phyloP scores from a whole-genome alignment of 30 jellyfish, hydroid and myxozoan species.

The Pseudorhiza aurosa region DNA sequence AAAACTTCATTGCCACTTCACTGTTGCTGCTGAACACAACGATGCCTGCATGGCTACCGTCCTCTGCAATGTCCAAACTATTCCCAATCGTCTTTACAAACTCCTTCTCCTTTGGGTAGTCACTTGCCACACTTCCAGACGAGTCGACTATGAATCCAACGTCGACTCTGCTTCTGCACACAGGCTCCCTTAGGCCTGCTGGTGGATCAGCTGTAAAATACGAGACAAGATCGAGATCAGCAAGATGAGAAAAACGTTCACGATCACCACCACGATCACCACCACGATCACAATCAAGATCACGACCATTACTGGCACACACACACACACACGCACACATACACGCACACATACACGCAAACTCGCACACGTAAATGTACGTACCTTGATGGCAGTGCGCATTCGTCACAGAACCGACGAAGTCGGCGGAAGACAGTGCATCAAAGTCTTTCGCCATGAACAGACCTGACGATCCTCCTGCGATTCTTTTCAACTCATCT shows the following conservation, averaged over 20 bases:
- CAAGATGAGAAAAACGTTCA: too few species aligned
- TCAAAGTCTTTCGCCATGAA: conserved; percentile 66
- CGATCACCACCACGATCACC: too few species aligned
- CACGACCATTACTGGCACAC: too few species aligned
- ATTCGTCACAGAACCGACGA: conserved; percentile 35
- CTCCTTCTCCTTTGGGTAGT: conserved; percentile 41
- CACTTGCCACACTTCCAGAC: conserved; percentile 47
- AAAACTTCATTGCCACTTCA: conserved; percentile 26
- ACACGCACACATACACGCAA: too few species aligned
- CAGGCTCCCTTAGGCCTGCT: background rate
- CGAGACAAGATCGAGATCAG: too few species aligned
- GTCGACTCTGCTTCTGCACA: conserved; percentile 52
- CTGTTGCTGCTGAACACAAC: conserved; percentile 49
- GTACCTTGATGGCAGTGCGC: conserved; percentile 51
- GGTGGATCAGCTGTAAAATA: conserved; percentile 27
- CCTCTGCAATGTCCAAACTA: conserved; percentile 12
- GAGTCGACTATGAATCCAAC: conserved; percentile 68
- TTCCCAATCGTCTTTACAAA: conserved; percentile 50
- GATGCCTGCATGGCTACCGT: conserved; percentile 66
- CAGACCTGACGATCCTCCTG: conserved; percentile 62
- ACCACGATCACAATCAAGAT: too few species aligned
- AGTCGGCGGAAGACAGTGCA: conserved; percentile 37
- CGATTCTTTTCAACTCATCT: conserved; percentile 70
- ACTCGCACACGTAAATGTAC: conserved; percentile 16
- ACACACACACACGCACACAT: too few species aligned